phyloP scores from a whole-genome alignment of 2,113 vertebrate genomes.

The Glaucidium brasilianum region DNA sequence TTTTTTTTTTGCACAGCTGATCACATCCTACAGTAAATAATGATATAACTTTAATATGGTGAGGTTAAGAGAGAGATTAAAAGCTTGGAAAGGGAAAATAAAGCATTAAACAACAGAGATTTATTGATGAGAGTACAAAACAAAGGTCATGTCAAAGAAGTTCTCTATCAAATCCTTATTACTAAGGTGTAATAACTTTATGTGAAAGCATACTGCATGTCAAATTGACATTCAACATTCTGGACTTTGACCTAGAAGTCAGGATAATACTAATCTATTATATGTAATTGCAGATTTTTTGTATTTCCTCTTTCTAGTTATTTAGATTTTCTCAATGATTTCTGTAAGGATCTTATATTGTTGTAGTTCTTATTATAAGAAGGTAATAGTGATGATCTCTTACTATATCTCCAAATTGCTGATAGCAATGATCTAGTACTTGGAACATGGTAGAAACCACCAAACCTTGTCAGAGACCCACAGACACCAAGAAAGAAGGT shows the following conservation, averaged over 20 bases:
- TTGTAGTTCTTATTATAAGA: not conserved
- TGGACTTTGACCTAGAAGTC: not conserved
- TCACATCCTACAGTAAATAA: not conserved
- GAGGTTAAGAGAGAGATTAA: not conserved
- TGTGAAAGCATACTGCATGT: rapidly evolving
- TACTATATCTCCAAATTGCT: not conserved
- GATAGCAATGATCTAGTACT: not conserved
- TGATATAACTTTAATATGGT: not conserved
- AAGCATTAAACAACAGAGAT: not conserved
- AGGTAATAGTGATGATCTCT: not conserved
- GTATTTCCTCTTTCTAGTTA: not conserved
- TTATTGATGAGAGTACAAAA: not conserved
- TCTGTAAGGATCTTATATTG: not conserved
- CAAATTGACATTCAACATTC: not conserved
- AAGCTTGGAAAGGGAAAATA: not conserved
- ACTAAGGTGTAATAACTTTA: not conserved
- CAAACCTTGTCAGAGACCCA: not conserved
- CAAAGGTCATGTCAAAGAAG: conserved; percentile 1
- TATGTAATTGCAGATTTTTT: not conserved
- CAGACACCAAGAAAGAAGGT: not conserved
- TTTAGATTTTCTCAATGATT: not conserved
- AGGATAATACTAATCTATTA: not conserved
- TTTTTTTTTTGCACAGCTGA: not conserved
- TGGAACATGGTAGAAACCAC: not conserved
- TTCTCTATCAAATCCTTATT: conserved; percentile 1